These are phyloP conservation scores for Agapornis roseicollis DNA, from an alignment of 2,113 vertebrate species.

Conservation along the genomic window DNA sequence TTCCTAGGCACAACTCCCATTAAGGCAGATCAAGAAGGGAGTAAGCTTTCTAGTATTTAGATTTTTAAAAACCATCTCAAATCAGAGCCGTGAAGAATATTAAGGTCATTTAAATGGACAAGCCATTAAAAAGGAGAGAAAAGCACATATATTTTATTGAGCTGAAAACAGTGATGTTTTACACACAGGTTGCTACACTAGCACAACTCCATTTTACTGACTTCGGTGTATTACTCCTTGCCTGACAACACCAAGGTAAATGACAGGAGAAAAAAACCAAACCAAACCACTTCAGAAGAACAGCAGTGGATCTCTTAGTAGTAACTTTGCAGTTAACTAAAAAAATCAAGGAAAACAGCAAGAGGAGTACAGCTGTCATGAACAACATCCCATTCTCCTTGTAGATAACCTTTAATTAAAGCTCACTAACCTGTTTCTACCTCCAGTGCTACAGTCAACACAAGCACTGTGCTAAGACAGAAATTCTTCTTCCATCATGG, in stretches of 20 bases:
- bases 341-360: neutral
- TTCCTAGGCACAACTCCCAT: neutral
- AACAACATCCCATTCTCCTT: neutral
- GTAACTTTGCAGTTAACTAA: neutral
- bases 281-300: neutral
- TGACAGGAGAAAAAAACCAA: neutral
- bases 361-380: neutral
- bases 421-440: neutral
- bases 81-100: neutral
- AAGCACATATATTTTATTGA: neutral
- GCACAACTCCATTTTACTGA: neutral
- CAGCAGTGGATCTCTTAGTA: neutral
- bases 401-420: neutral
- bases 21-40: constrained; percentile 17
- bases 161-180: neutral
- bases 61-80: neutral
- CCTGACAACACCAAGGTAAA: neutral
- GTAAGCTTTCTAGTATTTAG: neutral
- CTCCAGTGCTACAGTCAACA: neutral
- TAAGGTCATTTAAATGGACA: neutral
- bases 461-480: neutral
- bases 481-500: neutral
- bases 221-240: neutral
- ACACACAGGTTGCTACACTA: neutral
- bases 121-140: neutral